A percentile compares a stretch with the other conserved stretches of the same genome.
Conservation (phyloP, 2,113 vertebrate species). For the Ondatra zibethicus region DNA sequence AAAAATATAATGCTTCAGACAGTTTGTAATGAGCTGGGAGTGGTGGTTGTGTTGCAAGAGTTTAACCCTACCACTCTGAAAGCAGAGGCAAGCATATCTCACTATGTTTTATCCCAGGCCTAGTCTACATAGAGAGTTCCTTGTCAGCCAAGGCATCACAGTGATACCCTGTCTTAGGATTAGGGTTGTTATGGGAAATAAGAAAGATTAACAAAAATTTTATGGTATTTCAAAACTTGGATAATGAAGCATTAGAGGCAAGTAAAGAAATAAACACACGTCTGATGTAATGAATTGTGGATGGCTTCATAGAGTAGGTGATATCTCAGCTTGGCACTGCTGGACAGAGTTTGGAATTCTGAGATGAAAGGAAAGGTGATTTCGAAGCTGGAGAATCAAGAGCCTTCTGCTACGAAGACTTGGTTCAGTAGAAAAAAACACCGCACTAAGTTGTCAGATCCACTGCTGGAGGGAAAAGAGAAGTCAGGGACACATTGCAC, state of each 20-base stretch:
- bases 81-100: not conserved
- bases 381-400: not conserved
- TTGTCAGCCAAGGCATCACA: not conserved
- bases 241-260: not conserved
- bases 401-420: not conserved
- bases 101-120: not conserved
- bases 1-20: not conserved
- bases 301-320: not conserved
- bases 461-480: not conserved
- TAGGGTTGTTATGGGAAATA: not conserved
- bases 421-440: not conserved
- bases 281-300: not conserved
- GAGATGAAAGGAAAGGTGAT: not conserved
- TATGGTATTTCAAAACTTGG: not conserved
- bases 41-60: too few relatives aligned
- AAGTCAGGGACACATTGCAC: not conserved
- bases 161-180: not conserved
- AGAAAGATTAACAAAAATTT: not conserved
- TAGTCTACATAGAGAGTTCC: not conserved
- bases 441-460: not conserved
- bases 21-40: not conserved
- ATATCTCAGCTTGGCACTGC: not conserved
- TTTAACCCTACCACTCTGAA: not conserved
- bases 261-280: not conserved
- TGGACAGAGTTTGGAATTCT: not conserved